Base-by-base conservation (phyloP, 2,113 vertebrate species). In the Spermophilus dauricus region DNA sequence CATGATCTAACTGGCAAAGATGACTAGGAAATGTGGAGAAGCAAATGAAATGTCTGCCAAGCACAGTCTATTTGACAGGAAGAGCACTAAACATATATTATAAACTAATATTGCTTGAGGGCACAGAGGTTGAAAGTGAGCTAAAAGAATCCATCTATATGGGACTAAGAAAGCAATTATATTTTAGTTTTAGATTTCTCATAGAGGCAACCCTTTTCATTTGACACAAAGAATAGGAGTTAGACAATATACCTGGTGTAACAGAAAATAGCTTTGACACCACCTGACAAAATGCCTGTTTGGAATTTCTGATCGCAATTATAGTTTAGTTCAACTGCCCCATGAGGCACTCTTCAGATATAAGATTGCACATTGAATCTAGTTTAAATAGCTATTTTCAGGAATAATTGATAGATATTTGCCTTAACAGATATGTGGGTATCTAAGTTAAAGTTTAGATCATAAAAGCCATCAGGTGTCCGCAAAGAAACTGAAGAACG, bases 341-440 rank as follows among this genome's bases (percentile, higher is more conserved):
- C 16, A 70, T 67, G 37, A 73, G 2, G 34, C 24, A 89, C 32
- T 63, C 12, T 30, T 90, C 37, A 87, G 61, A 76, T 76, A 42
- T 80, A 84, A 63, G 32, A 86, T 72, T 88, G 14, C 26, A 83
- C 56, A 9, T 73, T 34, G 75, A 69, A 81, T 45, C 48, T 76
- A 39, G 8, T 63, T 95, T 75, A 92, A 87, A 73, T 10, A 90
- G 45, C 0, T 37, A 58, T 70, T 90, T 91, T 91, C 67, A 77
- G 18, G 8, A 81, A 53, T 94, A 86, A 32, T 24, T 63, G 9
- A 85, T 82, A 70, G 30, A 30, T 76, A 94, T 45, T 69, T 94
- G 58, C 45, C 70, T 96, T 89, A 69, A 89, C 18, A 65, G 69
- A 86, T 22, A 67, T 24, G 1, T 24, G 84, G 13, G 5, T 85